Conservation (phyloP, 1,140 invertebrate genomes). For the Diorhabda elongata region DNA sequence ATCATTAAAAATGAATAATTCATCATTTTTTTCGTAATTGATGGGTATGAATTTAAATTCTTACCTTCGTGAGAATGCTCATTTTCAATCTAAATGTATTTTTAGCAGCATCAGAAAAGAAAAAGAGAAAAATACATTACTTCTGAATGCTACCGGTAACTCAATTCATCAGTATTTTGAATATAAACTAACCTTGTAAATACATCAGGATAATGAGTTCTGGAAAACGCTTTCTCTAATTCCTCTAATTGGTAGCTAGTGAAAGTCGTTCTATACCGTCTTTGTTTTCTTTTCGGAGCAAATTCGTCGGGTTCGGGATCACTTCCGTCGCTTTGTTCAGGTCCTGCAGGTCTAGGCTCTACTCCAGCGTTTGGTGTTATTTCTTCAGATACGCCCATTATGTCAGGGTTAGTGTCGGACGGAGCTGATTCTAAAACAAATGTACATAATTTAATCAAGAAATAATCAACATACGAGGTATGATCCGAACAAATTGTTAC, state of each 20-base stretch:
- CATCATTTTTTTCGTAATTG: background rate
- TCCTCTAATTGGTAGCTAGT: constrained; percentile 95
- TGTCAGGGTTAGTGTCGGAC: constrained; percentile 38
- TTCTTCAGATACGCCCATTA: constrained; percentile 46
- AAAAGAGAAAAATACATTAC: too few relatives aligned
- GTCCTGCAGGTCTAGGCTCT: constrained; percentile 36
- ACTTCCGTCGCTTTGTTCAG: constrained; percentile 58
- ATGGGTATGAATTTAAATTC: background rate
- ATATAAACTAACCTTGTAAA: constrained; percentile 79
- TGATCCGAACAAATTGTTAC: too few relatives aligned
- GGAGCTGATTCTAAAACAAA: constrained; percentile 42
- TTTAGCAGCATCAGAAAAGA: background rate
- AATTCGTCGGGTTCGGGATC: constrained; percentile 77
- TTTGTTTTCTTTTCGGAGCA: constrained; percentile 84
- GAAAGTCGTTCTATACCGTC: constrained; percentile 89
- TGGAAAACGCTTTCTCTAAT: constrained; percentile 93
- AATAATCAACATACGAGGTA: too few relatives aligned
- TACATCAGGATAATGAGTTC: constrained; percentile 97
- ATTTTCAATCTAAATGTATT: background rate
- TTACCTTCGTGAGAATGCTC: background rate
- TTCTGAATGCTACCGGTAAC: too few relatives aligned
- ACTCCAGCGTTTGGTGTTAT: constrained; percentile 39
- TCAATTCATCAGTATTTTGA: background rate
- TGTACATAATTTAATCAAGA: background rate
- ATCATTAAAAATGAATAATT: constrained; percentile 3